A percentile compares a stretch with the other conserved stretches of the same genome.
Conservation (phyloP, 2,113 vertebrate genomes). For the Pterophyllum scalare region DNA sequence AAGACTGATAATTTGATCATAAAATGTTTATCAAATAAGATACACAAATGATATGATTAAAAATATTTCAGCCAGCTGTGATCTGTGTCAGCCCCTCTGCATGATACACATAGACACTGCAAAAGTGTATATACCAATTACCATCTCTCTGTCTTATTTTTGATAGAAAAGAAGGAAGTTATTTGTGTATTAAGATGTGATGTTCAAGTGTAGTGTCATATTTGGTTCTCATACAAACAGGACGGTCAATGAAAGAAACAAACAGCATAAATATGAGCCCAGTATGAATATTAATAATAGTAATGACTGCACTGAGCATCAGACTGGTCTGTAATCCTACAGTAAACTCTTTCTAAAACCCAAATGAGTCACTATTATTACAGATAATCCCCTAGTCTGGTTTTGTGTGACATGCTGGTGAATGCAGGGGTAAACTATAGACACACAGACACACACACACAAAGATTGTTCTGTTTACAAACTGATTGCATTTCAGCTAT, state of each 20-base stretch:
- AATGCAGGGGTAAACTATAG: not conserved
- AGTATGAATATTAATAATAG: conserved; percentile 53
- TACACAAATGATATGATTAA: not conserved
- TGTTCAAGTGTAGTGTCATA: not conserved
- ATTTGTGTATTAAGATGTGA: not conserved
- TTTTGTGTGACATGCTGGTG: conserved; percentile 50
- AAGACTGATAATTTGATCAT: not conserved
- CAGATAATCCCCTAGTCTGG: conserved; percentile 66
- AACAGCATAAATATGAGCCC: not conserved
- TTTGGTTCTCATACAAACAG: conserved; percentile 6
- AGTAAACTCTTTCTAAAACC: conserved; percentile 65
- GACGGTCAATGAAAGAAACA: conserved; percentile 22
- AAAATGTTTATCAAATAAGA: not conserved
- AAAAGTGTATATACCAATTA: not conserved
- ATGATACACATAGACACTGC: too few species aligned
- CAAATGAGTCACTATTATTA: conserved; percentile 67
- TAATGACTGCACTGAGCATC: conserved; percentile 64
- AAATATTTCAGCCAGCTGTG: not conserved
- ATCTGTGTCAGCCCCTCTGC: not conserved
- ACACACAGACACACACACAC: conserved; percentile 6
- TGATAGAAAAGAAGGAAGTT: not conserved
- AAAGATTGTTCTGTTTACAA: conserved; percentile 6
- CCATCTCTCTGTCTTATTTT: not conserved
- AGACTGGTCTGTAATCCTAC: conserved; percentile 68
- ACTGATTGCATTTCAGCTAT: conserved; percentile 49